Evolutionary conservation across 2,113 vertebrate genomes (phyloP).

Genomic region (Anhinga anhinga): DNA sequence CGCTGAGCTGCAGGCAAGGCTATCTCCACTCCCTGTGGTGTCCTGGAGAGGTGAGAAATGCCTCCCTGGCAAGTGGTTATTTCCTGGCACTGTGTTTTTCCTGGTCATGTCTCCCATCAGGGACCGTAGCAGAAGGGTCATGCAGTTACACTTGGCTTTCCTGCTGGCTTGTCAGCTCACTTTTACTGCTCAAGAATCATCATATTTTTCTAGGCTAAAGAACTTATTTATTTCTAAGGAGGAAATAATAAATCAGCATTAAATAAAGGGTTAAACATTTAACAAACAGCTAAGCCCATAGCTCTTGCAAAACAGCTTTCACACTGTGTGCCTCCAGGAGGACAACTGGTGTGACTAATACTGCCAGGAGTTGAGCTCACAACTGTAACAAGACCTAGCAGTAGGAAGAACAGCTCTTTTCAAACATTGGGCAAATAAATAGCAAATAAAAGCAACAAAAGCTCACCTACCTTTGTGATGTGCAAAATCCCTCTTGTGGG

Average conservation of each 20-base stretch:
- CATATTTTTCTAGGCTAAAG: not conserved
- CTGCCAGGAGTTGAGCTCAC: not conserved
- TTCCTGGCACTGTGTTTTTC: fast-evolving
- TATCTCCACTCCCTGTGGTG: not conserved
- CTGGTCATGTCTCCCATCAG: not conserved
- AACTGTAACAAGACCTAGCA: not conserved
- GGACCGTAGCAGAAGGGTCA: not conserved
- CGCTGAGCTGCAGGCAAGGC: not conserved
- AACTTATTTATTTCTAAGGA: not conserved
- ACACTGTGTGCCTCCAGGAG: not conserved
- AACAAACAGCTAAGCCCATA: not conserved
- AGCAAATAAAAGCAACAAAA: not conserved
- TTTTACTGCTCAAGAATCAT: not conserved
- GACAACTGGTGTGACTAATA: not conserved
- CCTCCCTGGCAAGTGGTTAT: not conserved
- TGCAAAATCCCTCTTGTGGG: not conserved
- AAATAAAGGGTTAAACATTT: not conserved
- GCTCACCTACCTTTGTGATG: not conserved
- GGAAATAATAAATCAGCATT: not conserved
- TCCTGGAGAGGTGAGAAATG: not conserved
- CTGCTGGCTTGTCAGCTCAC: not conserved
- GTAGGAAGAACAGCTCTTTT: not conserved
- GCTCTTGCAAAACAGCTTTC: not conserved
- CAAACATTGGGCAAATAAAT: not conserved
- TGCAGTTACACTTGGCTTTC: not conserved